Percentiles rank a stretch among this genome's conserved stretches.
Evolutionary conservation across 2,113 vertebrate species (phyloP).

Genomic region (Colistium nudipinnis): DNA sequence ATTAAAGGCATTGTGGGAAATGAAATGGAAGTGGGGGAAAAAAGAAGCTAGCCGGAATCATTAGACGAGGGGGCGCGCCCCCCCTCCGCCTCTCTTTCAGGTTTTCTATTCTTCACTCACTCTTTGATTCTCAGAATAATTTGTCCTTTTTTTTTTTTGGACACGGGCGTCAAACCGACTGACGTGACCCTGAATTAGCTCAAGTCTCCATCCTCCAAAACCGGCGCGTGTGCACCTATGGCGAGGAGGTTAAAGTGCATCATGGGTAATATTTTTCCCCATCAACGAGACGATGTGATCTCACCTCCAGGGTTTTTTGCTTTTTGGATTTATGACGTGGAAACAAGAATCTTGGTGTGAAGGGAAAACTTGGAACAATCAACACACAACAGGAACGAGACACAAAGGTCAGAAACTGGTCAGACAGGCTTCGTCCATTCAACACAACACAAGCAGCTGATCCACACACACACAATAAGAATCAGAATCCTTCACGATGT

Average conservation of each 20-base stretch:
- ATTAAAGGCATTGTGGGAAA: conserved; percentile 69
- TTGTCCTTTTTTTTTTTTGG: conserved; percentile 35
- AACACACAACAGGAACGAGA: too few relatives aligned
- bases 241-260: conserved; percentile 55
- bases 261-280: conserved; percentile 62
- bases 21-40: conserved; percentile 46
- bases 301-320: conserved; percentile 36
- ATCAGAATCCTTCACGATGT: background rate
- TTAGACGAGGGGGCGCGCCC: conserved; percentile 50
- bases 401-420: too few relatives aligned
- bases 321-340: too few relatives aligned
- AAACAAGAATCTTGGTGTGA: too few relatives aligned
- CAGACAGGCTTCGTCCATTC: too few relatives aligned
- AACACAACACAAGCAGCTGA: too few relatives aligned
- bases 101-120: conserved; percentile 52
- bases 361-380: too few relatives aligned
- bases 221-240: background rate
- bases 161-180: conserved; percentile 44
- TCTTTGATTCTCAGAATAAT: conserved; percentile 61
- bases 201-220: conserved; percentile 49
- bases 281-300: conserved; percentile 49
- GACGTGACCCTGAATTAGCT: conserved; percentile 70
- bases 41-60: conserved; percentile 35
- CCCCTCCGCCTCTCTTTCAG: conserved; percentile 49
- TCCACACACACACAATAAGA: too few relatives aligned